A percentile compares a stretch with the other conserved stretches of the same genome.
These are phyloP conservation scores for Alviniconcha strummeri DNA, from an alignment of 2,888 invertebrate species.

Conservation along the genomic window DNA sequence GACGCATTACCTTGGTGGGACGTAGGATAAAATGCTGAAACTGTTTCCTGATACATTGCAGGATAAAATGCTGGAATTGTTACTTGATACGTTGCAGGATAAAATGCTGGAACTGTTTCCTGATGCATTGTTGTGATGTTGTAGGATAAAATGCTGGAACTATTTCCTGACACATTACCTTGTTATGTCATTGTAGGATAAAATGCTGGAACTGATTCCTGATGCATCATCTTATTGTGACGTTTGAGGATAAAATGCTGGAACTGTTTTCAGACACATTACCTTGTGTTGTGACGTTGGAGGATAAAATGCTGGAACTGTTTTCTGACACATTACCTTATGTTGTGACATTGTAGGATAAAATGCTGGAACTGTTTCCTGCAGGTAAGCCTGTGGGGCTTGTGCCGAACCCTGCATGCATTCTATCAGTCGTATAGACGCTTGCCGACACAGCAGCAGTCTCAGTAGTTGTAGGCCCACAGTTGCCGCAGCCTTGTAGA, in stretches of 20 bases:
- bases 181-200: no score
- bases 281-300: not conserved
- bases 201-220: no score
- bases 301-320: not conserved
- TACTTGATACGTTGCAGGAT: no score
- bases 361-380: constrained; percentile 7
- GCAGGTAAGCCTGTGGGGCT: constrained; percentile 26
- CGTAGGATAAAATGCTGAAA: constrained; percentile 18
- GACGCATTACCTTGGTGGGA: not conserved
- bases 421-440: constrained; percentile 22
- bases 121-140: not conserved
- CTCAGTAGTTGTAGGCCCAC: constrained; percentile 10
- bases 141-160: constrained; percentile 16
- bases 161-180: not conserved
- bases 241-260: not conserved
- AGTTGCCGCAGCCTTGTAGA: not conserved
- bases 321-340: not conserved
- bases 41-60: not conserved
- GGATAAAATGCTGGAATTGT: no score
- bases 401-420: constrained; percentile 10
- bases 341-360: constrained; percentile 15
- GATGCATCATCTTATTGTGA: no score
- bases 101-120: not conserved
- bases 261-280: no score
- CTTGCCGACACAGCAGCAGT: not conserved